Evolutionary conservation across 2,797 vertebrate species (phyloP).

Genomic region (Poecile montanus): DNA sequence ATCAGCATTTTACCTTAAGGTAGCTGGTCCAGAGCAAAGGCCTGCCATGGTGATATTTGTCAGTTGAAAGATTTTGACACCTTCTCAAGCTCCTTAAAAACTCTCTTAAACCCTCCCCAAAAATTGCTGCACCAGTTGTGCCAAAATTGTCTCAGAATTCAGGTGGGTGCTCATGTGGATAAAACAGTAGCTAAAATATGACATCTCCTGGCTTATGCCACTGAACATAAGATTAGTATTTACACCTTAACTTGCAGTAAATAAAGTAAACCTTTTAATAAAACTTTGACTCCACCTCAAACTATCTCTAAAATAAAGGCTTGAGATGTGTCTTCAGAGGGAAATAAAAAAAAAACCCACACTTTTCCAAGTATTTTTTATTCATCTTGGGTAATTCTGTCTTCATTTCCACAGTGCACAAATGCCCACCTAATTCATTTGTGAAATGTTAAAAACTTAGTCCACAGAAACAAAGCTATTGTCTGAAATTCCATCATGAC

Average conservation of each 20-base stretch:
- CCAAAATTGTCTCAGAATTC: not conserved
- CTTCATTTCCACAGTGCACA: not conserved
- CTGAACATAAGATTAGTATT: not conserved
- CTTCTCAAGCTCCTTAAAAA: not conserved
- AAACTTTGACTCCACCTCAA: not conserved
- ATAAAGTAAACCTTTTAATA: not conserved
- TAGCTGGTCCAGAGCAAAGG: not conserved
- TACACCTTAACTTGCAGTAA: not conserved
- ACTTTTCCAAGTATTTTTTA: not conserved
- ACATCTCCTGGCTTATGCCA: not conserved
- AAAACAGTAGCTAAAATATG: not conserved
- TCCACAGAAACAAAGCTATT: not conserved
- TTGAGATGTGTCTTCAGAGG: not conserved
- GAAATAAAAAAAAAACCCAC: not conserved
- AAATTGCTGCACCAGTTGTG: accelerated
- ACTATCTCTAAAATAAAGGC: not conserved
- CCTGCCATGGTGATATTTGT: not conserved
- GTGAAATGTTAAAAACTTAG: not conserved
- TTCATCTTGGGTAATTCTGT: not conserved
- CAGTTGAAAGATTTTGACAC: not conserved
- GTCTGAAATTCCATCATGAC: not conserved
- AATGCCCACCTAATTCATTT: not conserved
- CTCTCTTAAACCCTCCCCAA: not conserved
- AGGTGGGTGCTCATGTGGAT: not conserved
- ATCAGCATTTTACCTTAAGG: not conserved